phyloP scores from a whole-genome alignment of 1,140 invertebrate genomes.

The Adoxophyes honmai region DNA sequence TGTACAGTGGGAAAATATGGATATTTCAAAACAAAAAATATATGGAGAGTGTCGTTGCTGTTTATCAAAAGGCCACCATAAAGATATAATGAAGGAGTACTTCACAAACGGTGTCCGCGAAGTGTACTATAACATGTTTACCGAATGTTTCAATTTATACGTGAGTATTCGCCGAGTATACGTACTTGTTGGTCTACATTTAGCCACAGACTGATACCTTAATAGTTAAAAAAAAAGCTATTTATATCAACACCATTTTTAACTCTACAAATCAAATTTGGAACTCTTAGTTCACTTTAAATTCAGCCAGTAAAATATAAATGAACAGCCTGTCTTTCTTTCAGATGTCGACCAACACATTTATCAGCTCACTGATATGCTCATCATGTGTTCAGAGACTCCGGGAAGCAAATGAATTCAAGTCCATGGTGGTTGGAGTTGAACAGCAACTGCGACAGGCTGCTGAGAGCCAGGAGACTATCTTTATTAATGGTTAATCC shows the following conservation, averaged over 20 bases:
- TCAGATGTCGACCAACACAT: constrained; percentile 48
- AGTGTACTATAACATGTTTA: constrained; percentile 51
- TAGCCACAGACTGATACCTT: too few species aligned
- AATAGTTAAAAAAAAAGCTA: too few species aligned
- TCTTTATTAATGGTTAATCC: constrained; percentile 56
- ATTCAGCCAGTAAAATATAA: too few species aligned
- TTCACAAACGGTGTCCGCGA: constrained; percentile 40
- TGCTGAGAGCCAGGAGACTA: constrained; percentile 36
- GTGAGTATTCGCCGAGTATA: constrained; percentile 54
- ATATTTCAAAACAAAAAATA: constrained; percentile 21
- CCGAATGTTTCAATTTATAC: constrained; percentile 56
- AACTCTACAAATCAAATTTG: too few species aligned
- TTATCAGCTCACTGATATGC: constrained; percentile 46
- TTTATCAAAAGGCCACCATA: constrained; percentile 42
- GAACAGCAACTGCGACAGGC: constrained; percentile 40
- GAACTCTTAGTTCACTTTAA: too few species aligned
- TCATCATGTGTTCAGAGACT: constrained; percentile 39
- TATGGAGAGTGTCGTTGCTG: constrained; percentile 57
- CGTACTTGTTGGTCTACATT: not conserved
- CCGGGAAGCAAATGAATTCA: constrained; percentile 45
- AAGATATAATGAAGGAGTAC: constrained; percentile 53
- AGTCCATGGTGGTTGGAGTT: constrained; percentile 36
- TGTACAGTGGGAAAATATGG: constrained; percentile 31
- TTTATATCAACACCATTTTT: too few species aligned
- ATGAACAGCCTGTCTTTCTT: not conserved